A percentile compares a stretch with the other conserved stretches of the same genome.
Conservation (phyloP, 1,140 invertebrate species). For the Cepaea nemoralis region DNA sequence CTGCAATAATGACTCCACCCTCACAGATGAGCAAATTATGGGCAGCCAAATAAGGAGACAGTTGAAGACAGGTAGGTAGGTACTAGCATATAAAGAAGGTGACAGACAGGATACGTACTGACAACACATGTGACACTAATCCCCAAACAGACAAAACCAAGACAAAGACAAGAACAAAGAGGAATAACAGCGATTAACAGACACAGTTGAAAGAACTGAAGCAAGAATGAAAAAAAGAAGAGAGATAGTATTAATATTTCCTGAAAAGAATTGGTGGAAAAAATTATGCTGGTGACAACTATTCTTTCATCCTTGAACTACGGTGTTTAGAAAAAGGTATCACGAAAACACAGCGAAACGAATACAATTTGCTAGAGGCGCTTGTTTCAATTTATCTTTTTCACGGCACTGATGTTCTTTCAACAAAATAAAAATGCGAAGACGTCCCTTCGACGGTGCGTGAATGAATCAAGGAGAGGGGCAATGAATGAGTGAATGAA, state of each 20-base stretch:
- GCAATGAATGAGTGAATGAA: conserved; percentile 3
- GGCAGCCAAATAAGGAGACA: too few relatives aligned
- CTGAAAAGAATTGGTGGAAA: too few relatives aligned
- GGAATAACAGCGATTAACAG: background rate
- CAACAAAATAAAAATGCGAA: background rate
- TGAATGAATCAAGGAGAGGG: background rate
- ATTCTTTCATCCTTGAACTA: background rate
- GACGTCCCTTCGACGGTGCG: background rate
- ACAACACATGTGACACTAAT: too few relatives aligned
- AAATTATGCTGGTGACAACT: background rate
- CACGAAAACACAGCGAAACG: background rate
- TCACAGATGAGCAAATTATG: too few relatives aligned
- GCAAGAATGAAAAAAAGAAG: background rate
- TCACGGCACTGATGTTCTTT: background rate
- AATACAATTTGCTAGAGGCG: background rate
- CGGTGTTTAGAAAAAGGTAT: background rate
- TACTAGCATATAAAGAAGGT: too few relatives aligned
- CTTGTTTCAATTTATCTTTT: background rate
- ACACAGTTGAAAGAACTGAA: background rate
- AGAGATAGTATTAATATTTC: too few relatives aligned
- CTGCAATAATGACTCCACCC: too few relatives aligned
- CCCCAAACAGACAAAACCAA: background rate
- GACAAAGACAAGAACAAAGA: background rate
- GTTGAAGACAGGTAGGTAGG: too few relatives aligned
- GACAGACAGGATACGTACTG: too few relatives aligned